Evolutionary conservation across 2,888 invertebrate genomes (phyloP).

Genomic region (Eutolmus rufibarbis): DNA sequence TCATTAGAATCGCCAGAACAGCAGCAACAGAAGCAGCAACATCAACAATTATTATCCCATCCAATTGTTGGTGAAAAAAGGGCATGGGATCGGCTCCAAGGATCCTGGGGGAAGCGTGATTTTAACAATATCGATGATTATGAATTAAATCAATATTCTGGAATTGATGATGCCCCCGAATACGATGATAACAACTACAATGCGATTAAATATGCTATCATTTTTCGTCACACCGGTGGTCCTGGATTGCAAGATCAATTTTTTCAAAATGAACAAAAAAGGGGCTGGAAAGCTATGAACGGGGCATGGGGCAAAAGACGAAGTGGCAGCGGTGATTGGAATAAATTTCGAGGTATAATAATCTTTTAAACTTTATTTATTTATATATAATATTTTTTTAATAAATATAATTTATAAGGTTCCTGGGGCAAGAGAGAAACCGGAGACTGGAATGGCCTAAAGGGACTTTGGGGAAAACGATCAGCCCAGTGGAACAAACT

Average conservation of each 20-base stretch:
- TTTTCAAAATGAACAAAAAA: constrained; percentile 65
- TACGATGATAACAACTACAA: neutral
- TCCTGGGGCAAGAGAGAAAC: constrained; percentile 81
- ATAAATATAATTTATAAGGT: constrained; percentile 61
- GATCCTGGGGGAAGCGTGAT: constrained; percentile 74
- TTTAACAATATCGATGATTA: constrained; percentile 36
- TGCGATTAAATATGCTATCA: neutral
- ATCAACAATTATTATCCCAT: neutral
- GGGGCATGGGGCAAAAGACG: constrained; percentile 80
- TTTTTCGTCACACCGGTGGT: neutral
- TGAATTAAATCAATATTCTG: constrained; percentile 11
- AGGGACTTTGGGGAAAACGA: constrained; percentile 82
- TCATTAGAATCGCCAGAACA: neutral
- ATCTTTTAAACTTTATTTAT: constrained; percentile 41
- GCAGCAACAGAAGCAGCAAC: neutral
- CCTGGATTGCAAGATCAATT: neutral
- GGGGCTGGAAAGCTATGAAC: constrained; percentile 74
- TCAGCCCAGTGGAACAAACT: constrained; percentile 60
- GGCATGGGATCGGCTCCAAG: constrained; percentile 72
- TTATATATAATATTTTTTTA: constrained; percentile 38
- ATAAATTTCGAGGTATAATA: constrained; percentile 65
- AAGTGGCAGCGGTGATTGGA: constrained; percentile 65
- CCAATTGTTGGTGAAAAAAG: constrained; percentile 59
- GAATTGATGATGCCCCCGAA: neutral
- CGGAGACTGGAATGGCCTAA: constrained; percentile 76